Conservation (phyloP, 2,113 vertebrate species). For the Morphnarchus princeps region DNA sequence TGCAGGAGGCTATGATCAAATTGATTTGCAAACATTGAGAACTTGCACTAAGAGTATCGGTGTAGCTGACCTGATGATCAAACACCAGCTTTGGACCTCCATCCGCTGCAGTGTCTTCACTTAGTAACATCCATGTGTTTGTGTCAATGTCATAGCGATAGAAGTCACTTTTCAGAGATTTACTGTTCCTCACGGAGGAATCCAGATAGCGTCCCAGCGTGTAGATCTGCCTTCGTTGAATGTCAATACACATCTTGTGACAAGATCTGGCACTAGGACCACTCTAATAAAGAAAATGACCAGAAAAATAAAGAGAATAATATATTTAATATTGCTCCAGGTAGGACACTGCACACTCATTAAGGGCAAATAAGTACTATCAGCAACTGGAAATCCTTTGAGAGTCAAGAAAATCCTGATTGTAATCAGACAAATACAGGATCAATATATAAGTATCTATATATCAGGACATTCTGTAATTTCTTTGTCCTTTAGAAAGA, state of each 20-base stretch:
- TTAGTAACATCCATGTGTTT: slow-evolving; percentile 93
- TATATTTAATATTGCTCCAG: background rate
- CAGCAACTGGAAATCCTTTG: background rate
- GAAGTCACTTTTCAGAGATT: slow-evolving; percentile 97
- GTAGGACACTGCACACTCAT: background rate
- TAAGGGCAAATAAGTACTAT: background rate
- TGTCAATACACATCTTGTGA: slow-evolving; percentile 99
- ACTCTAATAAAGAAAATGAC: slow-evolving; percentile 64
- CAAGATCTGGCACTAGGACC: slow-evolving; percentile 97
- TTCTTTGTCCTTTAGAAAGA: background rate
- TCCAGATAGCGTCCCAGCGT: slow-evolving; percentile 95
- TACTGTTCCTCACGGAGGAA: slow-evolving; percentile 97
- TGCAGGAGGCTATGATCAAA: rapidly evolving
- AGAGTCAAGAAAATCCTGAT: background rate
- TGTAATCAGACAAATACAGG: background rate
- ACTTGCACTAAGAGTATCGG: background rate
- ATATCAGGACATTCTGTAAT: background rate
- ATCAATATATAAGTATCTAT: background rate
- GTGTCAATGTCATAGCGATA: slow-evolving; percentile 96
- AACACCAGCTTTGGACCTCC: slow-evolving; percentile 97
- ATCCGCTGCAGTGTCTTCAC: slow-evolving; percentile 93
- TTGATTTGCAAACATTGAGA: background rate
- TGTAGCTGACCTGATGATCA: slow-evolving; percentile 90
- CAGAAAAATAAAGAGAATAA: background rate
- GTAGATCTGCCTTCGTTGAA: slow-evolving; percentile 94